Percentiles rank a stretch among this genome's conserved stretches.
These are phyloP conservation scores for Empidonax traillii DNA, from an alignment of 2,113 vertebrate species.

Conservation along the genomic window DNA sequence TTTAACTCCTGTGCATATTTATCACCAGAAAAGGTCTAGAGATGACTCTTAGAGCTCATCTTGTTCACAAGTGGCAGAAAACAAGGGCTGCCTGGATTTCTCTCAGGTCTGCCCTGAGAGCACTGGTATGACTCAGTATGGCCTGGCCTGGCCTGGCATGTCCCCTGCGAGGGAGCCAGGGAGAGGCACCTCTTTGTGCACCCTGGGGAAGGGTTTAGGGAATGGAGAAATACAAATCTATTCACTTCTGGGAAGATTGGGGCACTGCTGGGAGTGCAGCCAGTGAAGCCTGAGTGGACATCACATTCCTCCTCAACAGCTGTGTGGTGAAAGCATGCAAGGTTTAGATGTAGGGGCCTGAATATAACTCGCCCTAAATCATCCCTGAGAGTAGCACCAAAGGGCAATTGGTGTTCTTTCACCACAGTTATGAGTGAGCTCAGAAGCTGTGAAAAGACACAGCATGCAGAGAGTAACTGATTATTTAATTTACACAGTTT, in stretches of 20 bases:
- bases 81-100: not conserved
- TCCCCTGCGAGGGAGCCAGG: not conserved
- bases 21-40: not conserved
- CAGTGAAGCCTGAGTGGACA: not conserved
- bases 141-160: not conserved
- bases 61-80: not conserved
- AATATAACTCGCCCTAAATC: not conserved
- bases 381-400: not conserved
- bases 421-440: not conserved
- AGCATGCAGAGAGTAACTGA: not conserved
- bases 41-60: not conserved
- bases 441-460: not conserved
- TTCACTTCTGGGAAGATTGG: not conserved
- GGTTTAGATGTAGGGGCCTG: not conserved
- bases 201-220: not conserved
- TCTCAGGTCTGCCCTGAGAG: not conserved
- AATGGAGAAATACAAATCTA: not conserved
- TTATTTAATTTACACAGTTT: slow-evolving; percentile 44
- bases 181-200: not conserved
- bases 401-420: not conserved
- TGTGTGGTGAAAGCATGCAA: not conserved
- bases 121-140: too few species aligned
- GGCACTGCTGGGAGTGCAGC: not conserved
- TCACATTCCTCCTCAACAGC: not conserved
- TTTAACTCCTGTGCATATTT: not conserved